phyloP scores from a whole-genome alignment of 92 coral and sea anemone species.

The Virgularia gustaviana region DNA sequence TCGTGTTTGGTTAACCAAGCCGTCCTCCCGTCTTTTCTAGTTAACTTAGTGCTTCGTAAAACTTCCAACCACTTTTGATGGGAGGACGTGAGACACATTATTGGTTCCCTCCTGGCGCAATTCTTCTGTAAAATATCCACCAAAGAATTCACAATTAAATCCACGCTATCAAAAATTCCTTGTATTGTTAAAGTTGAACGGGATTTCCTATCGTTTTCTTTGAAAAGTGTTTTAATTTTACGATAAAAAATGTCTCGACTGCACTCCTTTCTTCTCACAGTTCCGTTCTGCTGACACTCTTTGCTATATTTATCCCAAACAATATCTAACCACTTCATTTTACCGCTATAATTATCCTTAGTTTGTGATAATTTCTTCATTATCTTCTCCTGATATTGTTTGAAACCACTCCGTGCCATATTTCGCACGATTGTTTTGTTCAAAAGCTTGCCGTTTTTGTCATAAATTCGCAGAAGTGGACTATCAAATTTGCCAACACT shows the following conservation, averaged over 20 bases:
- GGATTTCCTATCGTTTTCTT: not conserved
- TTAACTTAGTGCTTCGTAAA: not conserved
- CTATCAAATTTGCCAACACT: conserved; percentile 2
- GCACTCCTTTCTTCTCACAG: conserved; percentile 5
- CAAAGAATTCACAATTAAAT: conserved; percentile 7
- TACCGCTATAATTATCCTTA: not conserved
- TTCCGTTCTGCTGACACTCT: no score
- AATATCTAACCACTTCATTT: not conserved
- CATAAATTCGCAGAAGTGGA: conserved; percentile 20
- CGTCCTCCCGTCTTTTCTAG: not conserved
- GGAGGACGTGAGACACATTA: not conserved
- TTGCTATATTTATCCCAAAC: not conserved
- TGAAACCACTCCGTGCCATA: not conserved
- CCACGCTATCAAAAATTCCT: conserved; percentile 15
- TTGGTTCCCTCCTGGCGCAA: not conserved
- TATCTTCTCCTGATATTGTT: not conserved
- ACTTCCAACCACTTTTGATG: not conserved
- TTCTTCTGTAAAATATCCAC: not conserved
- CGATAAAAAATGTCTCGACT: not conserved
- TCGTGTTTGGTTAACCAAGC: not conserved
- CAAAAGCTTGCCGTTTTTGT: conserved; percentile 1
- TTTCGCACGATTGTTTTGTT: conserved; percentile 1
- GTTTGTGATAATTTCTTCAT: not conserved
- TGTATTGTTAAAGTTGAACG: conserved; percentile 15
- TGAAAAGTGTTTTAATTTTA: not conserved